phyloP scores from a whole-genome alignment of 2,888 invertebrate genomes.

The Parelbella ahira region DNA sequence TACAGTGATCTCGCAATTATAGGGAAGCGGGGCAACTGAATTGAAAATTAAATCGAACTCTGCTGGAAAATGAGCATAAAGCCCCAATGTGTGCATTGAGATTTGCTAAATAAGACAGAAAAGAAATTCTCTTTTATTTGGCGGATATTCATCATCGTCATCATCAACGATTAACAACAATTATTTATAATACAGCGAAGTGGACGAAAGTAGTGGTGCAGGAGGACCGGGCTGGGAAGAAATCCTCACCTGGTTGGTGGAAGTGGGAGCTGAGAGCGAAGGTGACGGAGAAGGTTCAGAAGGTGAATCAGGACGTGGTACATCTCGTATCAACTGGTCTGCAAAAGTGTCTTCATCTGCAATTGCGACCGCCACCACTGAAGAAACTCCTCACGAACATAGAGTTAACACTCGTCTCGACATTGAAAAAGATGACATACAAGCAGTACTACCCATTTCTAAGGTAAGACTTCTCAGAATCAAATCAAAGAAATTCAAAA shows the following conservation, averaged over 20 bases:
- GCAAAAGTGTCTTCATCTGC: slow-evolving; percentile 74
- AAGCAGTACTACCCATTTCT: slow-evolving; percentile 95
- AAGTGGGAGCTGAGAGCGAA: slow-evolving; percentile 91
- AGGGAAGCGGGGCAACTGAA: slow-evolving; percentile 11
- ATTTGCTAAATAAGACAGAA: no score
- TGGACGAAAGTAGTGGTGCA: slow-evolving; percentile 60
- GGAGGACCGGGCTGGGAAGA: slow-evolving; percentile 84
- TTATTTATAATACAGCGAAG: slow-evolving; percentile 42
- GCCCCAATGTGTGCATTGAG: slow-evolving; percentile 24
- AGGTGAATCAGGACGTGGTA: slow-evolving; percentile 85
- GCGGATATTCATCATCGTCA: no score
- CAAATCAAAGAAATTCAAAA: no score
- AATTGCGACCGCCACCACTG: slow-evolving; percentile 54
- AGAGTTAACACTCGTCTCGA: slow-evolving; percentile 91
- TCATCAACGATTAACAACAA: no score
- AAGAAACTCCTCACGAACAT: slow-evolving; percentile 69
- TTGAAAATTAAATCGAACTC: slow-evolving; percentile 26
- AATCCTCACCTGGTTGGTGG: slow-evolving; percentile 94
- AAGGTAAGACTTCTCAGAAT: slow-evolving; percentile 84
- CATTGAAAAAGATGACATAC: slow-evolving; percentile 96
- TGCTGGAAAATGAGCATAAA: slow-evolving; percentile 25
- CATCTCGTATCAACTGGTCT: slow-evolving; percentile 93
- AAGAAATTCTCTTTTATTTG: slow-evolving; percentile 12
- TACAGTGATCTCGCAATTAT: slow-evolving; percentile 21
- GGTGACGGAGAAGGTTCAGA: slow-evolving; percentile 68